Percentiles rank a stretch among this genome's conserved stretches.
Conservation (phyloP, 53 echinoderm and acorn worm species). For the Patiria pectinifera region DNA sequence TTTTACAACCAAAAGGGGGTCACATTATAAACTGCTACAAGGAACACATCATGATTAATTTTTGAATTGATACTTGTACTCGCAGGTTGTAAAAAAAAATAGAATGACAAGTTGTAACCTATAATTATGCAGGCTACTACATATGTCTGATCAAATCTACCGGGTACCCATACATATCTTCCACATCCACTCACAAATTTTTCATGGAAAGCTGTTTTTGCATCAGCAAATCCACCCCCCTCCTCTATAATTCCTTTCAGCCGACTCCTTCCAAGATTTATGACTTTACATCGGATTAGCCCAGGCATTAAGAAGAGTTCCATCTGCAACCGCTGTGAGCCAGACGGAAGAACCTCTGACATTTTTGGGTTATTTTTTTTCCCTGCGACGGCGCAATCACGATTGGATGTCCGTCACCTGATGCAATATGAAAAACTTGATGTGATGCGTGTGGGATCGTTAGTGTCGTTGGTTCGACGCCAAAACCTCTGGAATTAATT, state of each 20-base stretch:
- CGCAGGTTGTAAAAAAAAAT: no score
- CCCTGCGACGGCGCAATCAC: background rate
- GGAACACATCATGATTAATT: no score
- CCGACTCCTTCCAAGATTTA: background rate
- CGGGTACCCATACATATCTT: background rate
- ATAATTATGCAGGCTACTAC: no score
- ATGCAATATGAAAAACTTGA: conserved; percentile 11
- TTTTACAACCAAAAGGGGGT: no score
- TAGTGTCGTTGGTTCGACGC: background rate
- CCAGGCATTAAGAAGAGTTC: background rate
- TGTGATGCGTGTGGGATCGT: background rate
- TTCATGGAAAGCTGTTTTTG: background rate
- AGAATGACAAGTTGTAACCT: no score
- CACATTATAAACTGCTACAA: no score
- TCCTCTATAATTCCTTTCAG: background rate
- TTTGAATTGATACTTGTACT: no score
- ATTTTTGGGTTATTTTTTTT: background rate
- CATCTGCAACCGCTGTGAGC: background rate
- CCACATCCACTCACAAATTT: background rate
- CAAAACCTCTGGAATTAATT: background rate
- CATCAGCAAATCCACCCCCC: background rate
- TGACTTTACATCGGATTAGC: background rate
- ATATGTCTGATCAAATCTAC: no score
- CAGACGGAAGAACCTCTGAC: background rate
- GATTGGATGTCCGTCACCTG: background rate